Conservation (phyloP, 2,888 invertebrate genomes). For the Plebejus melissa region DNA sequence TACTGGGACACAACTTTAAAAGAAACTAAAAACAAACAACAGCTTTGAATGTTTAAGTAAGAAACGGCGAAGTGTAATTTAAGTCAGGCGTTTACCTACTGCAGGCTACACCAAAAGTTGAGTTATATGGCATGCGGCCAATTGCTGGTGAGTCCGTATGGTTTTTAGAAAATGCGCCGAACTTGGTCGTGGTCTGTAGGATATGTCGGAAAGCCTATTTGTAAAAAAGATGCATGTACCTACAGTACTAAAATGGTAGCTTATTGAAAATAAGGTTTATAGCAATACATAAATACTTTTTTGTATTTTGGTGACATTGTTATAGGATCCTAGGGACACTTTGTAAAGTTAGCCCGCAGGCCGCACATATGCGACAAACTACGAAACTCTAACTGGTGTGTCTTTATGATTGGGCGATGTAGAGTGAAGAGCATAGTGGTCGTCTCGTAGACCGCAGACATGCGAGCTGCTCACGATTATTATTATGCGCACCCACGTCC, state of each 20-base stretch:
- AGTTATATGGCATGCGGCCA: slow-evolving; percentile 15
- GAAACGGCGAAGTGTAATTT: background rate
- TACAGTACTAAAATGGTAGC: background rate
- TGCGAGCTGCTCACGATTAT: background rate
- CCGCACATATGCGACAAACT: background rate
- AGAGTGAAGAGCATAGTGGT: background rate
- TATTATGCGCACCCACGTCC: background rate
- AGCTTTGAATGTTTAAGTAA: background rate
- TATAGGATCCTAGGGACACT: no score
- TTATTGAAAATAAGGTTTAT: background rate
- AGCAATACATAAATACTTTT: no score
- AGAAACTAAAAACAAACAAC: background rate
- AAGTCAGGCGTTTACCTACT: background rate
- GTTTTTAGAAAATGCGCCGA: background rate
- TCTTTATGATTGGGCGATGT: background rate
- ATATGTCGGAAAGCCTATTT: background rate
- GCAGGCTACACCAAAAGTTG: background rate
- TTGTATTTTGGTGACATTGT: no score
- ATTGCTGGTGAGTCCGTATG: background rate
- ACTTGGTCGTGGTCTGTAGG: background rate
- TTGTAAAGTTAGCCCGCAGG: background rate
- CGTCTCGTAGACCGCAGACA: background rate
- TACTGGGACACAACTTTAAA: background rate
- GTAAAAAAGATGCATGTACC: background rate
- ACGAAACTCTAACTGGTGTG: background rate